A percentile compares a stretch with the other conserved stretches of the same genome.
Conservation (phyloP, 2,113 vertebrate genomes). For the Peromyscus leucopus region DNA sequence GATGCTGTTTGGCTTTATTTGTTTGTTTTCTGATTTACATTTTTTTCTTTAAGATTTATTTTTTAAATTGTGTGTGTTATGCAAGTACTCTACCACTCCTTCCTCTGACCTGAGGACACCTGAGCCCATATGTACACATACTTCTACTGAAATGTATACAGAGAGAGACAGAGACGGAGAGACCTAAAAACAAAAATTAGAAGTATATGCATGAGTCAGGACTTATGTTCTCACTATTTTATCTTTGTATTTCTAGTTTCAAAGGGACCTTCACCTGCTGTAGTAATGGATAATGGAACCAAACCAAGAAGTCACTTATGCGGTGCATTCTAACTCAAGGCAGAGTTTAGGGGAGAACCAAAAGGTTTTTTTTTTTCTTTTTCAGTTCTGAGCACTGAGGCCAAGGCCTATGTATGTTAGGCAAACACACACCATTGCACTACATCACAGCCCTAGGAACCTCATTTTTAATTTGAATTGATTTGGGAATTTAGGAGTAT, state of each 20-base stretch:
- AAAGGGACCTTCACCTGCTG: not conserved
- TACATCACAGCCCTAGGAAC: not conserved
- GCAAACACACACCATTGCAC: not conserved
- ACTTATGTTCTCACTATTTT: not conserved
- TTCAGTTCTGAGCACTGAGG: not conserved
- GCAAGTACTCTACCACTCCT: not conserved
- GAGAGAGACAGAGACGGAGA: no score
- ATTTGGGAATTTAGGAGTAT: not conserved
- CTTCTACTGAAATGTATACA: not conserved
- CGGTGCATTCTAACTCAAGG: not conserved
- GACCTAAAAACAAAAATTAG: not conserved
- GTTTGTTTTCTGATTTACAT: not conserved
- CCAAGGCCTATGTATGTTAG: not conserved
- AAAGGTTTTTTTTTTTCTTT: not conserved
- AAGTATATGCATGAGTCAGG: not conserved
- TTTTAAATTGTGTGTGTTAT: not conserved
- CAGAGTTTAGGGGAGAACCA: conserved; percentile 21
- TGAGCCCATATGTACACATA: not conserved
- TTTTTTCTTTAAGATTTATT: not conserved
- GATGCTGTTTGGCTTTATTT: not conserved
- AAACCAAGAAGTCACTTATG: conserved; percentile 1
- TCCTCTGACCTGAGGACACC: not conserved
- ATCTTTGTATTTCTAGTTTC: not conserved
- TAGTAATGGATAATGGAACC: conserved; percentile 29
- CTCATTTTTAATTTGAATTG: not conserved